Evolutionary conservation across 1,140 invertebrate genomes (phyloP), one percentile per base, ranked within the genome.

Genomic region (Drosophila athabasca): DNA sequence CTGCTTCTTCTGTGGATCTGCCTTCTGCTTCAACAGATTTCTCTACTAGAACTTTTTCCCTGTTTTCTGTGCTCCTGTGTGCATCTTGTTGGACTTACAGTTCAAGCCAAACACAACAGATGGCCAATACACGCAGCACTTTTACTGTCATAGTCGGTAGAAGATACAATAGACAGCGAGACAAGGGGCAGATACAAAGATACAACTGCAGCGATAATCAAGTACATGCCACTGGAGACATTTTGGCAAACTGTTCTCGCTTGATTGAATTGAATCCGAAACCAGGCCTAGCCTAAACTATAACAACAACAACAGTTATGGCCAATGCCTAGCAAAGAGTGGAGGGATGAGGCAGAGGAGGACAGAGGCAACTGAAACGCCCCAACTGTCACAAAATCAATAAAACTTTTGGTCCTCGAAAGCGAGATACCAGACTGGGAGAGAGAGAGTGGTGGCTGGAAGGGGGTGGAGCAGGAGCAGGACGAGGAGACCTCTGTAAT

Each of bases 201-300:
- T 35, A 44, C 19, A 62, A 22, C 24, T 17, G 49, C 43, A 35
- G 24, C 59, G 76, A 77, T 67, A 78, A 85, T 78, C 82, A 85
- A 85, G 78, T 87, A 82, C 82, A 85, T 68, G 82, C 82, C 82
- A 87, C 82, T 82, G 77, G 77, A 85, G 82, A 85, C 82, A 75
- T 79, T 85, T 81, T 62, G 67, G 61, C 79, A 87, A 81, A 76
- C 73, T 79, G 76, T 85, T 76, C 76, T 82, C 68, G 82, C 60
- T 78, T 85, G 82, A 85, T 85, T 85, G 82, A 85, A 85, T 85
- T 85, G 81, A 85, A 85, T 78, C 77, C 60, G 67, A 79, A 68
- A 72, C 80, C 65, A 65, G 66, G 81, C 67, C 82, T 80, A 67
- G 58, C 31, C 31, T 35, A 66, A 76, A 71, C 72, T 66, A 52